Evolutionary conservation across 1,140 invertebrate genomes (phyloP).

Genomic region (Drosophila tsacasi): DNA sequence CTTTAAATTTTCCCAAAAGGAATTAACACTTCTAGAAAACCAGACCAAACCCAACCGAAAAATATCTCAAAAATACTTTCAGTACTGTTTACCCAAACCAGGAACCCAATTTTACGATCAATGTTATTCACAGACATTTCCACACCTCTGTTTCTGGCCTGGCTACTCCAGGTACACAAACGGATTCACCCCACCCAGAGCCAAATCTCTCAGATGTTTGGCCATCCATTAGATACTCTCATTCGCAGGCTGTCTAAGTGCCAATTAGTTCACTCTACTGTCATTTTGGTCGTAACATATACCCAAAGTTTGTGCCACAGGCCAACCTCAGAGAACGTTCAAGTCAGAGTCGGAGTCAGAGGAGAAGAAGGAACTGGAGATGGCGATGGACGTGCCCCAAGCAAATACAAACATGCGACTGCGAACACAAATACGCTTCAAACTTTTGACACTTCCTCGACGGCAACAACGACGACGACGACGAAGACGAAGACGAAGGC

Average conservation of each 20-base stretch:
- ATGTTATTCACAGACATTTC: slow-evolving; percentile 9
- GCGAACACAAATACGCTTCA: slow-evolving; percentile 62
- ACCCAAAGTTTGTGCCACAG: slow-evolving; percentile 64
- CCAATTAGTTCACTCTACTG: slow-evolving; percentile 79
- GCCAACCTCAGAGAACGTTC: slow-evolving; percentile 29
- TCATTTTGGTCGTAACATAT: slow-evolving; percentile 67
- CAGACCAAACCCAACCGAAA: background rate
- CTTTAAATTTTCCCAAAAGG: background rate
- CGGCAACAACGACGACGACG: slow-evolving; percentile 26
- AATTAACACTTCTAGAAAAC: background rate
- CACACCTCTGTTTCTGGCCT: background rate
- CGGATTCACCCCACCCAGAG: slow-evolving; percentile 8
- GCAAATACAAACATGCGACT: slow-evolving; percentile 35
- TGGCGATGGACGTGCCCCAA: slow-evolving; percentile 23
- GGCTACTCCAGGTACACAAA: background rate
- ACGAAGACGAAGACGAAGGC: slow-evolving; percentile 30
- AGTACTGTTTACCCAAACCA: background rate
- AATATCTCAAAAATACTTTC: background rate
- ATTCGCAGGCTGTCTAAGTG: slow-evolving; percentile 57
- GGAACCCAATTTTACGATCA: slow-evolving; percentile 3
- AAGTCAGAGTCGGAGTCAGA: slow-evolving; percentile 30
- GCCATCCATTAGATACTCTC: slow-evolving; percentile 67
- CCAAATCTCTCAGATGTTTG: slow-evolving; percentile 45
- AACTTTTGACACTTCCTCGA: slow-evolving; percentile 79
- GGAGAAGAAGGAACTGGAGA: background rate